Percentiles rank a stretch among this genome's conserved stretches.
Evolutionary conservation across 2,888 invertebrate genomes (phyloP).

Genomic region (Spilarctia lutea): DNA sequence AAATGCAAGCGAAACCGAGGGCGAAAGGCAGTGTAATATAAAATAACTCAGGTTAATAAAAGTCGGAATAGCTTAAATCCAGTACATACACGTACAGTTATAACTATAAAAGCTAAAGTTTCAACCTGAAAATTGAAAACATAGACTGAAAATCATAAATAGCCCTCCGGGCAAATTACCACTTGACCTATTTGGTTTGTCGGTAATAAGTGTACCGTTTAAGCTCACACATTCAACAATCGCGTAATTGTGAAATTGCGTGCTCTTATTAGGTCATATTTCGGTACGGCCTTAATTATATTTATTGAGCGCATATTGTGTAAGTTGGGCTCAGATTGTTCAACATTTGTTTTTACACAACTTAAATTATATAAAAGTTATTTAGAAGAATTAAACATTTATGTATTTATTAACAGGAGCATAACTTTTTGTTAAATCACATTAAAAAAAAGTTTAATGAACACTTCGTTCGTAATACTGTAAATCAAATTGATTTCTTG

Average conservation of each 20-base stretch:
- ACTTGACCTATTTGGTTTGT: slow-evolving; percentile 17
- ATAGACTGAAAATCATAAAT: neutral
- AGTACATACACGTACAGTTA: neutral
- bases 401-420: neutral
- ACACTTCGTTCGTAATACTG: too few relatives aligned
- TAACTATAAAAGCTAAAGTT: neutral
- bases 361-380: neutral
- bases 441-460: too few relatives aligned
- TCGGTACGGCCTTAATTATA: slow-evolving; percentile 56
- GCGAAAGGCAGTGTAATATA: neutral
- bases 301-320: slow-evolving; percentile 38
- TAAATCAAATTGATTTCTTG: neutral
- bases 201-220: slow-evolving; percentile 20
- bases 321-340: slow-evolving; percentile 12
- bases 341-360: neutral
- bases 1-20: too few relatives aligned
- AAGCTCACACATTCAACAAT: slow-evolving; percentile 43
- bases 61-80: neutral
- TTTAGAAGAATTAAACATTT: neutral
- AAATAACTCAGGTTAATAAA: neutral
- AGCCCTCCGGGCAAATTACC: slow-evolving; percentile 9
- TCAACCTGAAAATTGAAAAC: neutral
- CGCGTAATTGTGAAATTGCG: slow-evolving; percentile 61
- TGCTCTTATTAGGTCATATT: slow-evolving; percentile 55
- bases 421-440: too few relatives aligned